Conservation (phyloP, 1,140 invertebrate species). For the Hylaeus volcanicus region DNA sequence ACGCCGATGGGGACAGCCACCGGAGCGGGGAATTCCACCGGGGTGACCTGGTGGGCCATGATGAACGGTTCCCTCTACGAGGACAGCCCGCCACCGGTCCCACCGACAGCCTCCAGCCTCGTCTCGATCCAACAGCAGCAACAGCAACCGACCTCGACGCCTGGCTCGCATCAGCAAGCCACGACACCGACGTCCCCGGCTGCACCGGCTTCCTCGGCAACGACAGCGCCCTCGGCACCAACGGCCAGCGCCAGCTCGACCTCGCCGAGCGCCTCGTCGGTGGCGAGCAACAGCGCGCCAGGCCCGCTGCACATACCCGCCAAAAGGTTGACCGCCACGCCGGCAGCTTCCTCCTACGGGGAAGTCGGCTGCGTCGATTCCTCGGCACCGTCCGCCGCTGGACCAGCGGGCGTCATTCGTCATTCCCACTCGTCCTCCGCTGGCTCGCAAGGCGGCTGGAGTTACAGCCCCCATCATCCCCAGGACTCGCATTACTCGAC, state of each 20-base stretch:
- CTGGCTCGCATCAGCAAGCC: constrained; percentile 79
- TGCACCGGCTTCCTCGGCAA: constrained; percentile 77
- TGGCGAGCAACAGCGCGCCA: constrained; percentile 82
- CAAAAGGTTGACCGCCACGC: constrained; percentile 84
- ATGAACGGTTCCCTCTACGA: constrained; percentile 90
- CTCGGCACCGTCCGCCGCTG: constrained; percentile 62
- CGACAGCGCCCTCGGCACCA: constrained; percentile 81
- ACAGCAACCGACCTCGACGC: constrained; percentile 73
- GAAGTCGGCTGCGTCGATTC: constrained; percentile 84
- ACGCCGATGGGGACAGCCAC: constrained; percentile 88
- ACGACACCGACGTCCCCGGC: constrained; percentile 80
- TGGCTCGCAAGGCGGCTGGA: constrained; percentile 81
- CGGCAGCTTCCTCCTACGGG: constrained; percentile 80
- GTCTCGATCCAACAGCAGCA: constrained; percentile 80
- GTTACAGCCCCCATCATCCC: constrained; percentile 78
- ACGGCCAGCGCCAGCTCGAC: constrained; percentile 84
- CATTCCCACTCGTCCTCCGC: constrained; percentile 87
- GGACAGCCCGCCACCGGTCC: constrained; percentile 85
- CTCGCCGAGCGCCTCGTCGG: constrained; percentile 85
- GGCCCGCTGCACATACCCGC: constrained; percentile 91
- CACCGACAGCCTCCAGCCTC: constrained; percentile 79
- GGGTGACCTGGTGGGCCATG: constrained; percentile 91
- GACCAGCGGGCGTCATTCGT: constrained; percentile 84
- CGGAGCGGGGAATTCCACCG: constrained; percentile 88
- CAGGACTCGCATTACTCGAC: constrained; percentile 79